These are phyloP conservation scores for Nymphalis polychloros DNA, from an alignment of 2,888 invertebrate species.

Conservation along the genomic window DNA sequence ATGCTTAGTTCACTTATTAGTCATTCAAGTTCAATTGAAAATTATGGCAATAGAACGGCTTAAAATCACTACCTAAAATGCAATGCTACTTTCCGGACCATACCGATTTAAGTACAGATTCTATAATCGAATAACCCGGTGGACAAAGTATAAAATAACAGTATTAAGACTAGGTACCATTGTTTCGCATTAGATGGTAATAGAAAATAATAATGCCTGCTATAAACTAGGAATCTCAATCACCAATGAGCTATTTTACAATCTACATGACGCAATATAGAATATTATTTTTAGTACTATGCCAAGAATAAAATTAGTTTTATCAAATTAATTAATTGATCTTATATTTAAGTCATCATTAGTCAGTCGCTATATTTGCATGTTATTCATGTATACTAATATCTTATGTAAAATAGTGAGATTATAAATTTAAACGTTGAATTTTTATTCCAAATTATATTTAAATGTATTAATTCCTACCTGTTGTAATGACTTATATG, in stretches of 20 bases:
- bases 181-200: too few relatives aligned
- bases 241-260: background rate
- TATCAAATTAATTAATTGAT: slow-evolving; percentile 11
- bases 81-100: too few relatives aligned
- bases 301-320: background rate
- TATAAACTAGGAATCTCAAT: background rate
- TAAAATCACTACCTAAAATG: too few relatives aligned
- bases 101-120: too few relatives aligned
- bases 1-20: too few relatives aligned
- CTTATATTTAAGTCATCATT: slow-evolving; percentile 1
- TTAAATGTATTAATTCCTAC: background rate
- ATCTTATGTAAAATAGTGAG: slow-evolving; percentile 34
- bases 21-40: too few relatives aligned
- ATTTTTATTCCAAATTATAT: slow-evolving; percentile 5
- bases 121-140: too few relatives aligned
- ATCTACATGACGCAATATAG: background rate
- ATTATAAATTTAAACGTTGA: slow-evolving; percentile 25
- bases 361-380: background rate
- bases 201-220: too few relatives aligned
- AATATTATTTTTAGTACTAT: background rate
- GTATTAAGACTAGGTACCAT: too few relatives aligned
- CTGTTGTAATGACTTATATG: background rate
- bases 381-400: background rate
- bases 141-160: too few relatives aligned
- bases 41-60: too few relatives aligned